These are phyloP conservation scores for Ifrita kowaldi DNA, from an alignment of 2,113 vertebrate species.

Conservation along the genomic window DNA sequence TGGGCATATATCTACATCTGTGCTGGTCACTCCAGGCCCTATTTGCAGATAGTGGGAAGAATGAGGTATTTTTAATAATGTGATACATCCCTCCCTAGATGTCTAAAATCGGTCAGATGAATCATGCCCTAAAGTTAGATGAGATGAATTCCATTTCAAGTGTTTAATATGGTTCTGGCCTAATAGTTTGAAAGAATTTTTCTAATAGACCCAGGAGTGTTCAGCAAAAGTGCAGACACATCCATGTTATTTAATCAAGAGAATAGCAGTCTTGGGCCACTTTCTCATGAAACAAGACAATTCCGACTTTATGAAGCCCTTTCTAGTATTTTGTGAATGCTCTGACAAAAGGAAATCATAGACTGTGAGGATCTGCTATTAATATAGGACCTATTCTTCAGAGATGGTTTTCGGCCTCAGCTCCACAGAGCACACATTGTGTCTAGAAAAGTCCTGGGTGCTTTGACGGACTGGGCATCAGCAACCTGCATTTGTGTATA, in stretches of 20 bases:
- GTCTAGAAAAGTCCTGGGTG: background rate
- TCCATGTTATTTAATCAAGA: background rate
- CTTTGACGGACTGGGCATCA: background rate
- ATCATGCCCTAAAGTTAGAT: constrained; percentile 46
- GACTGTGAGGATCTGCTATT: background rate
- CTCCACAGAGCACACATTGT: background rate
- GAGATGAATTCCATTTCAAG: constrained; percentile 43
- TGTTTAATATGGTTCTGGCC: constrained; percentile 32
- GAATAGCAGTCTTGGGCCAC: background rate
- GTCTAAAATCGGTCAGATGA: background rate
- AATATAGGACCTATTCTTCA: background rate
- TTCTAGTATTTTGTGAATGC: background rate
- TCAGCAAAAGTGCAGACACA: background rate
- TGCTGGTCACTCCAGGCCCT: constrained; percentile 29
- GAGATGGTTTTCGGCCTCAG: background rate
- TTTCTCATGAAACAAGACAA: background rate
- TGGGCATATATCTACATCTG: background rate
- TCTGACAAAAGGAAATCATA: background rate
- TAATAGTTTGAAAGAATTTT: constrained; percentile 43
- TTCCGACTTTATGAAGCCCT: background rate
- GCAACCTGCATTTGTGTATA: background rate
- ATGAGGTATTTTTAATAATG: constrained; percentile 48
- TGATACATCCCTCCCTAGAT: constrained; percentile 27
- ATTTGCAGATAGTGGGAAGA: constrained; percentile 24
- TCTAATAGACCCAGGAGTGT: background rate